Base-by-base conservation (phyloP, 2,797 vertebrate genomes). In the Prunella strophiata region DNA sequence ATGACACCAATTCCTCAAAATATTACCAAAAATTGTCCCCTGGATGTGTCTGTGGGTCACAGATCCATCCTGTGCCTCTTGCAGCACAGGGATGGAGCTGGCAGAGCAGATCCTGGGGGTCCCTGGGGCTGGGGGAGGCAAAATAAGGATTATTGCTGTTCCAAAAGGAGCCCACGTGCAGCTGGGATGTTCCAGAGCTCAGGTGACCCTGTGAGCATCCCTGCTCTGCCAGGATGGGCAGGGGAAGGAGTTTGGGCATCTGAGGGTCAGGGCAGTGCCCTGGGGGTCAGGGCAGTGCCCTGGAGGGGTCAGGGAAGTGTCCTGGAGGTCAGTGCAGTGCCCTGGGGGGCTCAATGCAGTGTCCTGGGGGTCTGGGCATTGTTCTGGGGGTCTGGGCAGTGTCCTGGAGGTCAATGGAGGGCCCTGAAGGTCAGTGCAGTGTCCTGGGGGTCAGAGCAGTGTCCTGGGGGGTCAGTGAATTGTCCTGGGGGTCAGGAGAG, bases 1-100 rank as follows among this genome's bases (percentile, higher is more conserved):
- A 43, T 5, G 15, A 5, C 40, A 32, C 0, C 38, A 6, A 7
- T 57, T 51, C 52, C 40, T 30, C 0, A 10, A 55, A 42, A 4
- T 16, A 0, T 58, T 2, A 2, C 18, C 48, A 0, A 0, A 8
- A 29, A 2, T 58, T 66, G 13, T 32, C 6, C 25, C 71, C 48
- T 26, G 51, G 58, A 10, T 20, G 6, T 18, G 36, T 10, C 54
- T 23, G 54, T 0, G 5, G 25, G 16, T 43, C 78, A 18, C 70
- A 10, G 71, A n/a, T 16, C 58, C 3, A 0, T 16, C 48, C 45
- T 29, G 5, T 18, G 36, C 80, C 51, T 23, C 27, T 5, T 48
- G 51, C 70, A 58, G 83, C 43, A 7, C n/a, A 7, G 63, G 63
- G 50, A 11, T 36, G 87, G 10, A 25, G 58, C 42, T 74, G 62